These are phyloP conservation scores for Gastrophysa polygoni DNA, from an alignment of 2,888 invertebrate genomes.

Conservation along the genomic window DNA sequence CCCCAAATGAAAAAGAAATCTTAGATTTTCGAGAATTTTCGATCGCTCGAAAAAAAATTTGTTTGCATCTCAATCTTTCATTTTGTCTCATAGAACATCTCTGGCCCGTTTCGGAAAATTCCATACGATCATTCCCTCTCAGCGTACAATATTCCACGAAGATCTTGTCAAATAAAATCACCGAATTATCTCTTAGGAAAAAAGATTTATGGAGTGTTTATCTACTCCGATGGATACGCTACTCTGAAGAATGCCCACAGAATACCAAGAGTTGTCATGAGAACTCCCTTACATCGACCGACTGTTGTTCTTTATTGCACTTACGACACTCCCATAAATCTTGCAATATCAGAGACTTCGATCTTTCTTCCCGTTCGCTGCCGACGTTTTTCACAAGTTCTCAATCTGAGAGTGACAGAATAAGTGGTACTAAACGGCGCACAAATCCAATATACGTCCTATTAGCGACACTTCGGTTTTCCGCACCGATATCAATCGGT, in stretches of 20 bases:
- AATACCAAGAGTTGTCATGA: neutral
- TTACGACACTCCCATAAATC: slow-evolving; percentile 8
- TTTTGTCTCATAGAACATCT: too few species aligned
- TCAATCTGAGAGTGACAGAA: slow-evolving; percentile 36
- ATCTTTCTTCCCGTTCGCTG: slow-evolving; percentile 21
- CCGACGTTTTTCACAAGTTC: slow-evolving; percentile 24
- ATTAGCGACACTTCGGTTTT: slow-evolving; percentile 49
- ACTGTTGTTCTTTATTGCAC: neutral
- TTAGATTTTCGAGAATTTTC: too few species aligned
- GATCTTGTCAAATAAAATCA: too few species aligned
- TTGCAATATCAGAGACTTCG: slow-evolving; percentile 22
- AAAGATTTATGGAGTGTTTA: neutral
- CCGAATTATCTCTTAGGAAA: neutral
- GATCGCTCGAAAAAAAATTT: too few species aligned
- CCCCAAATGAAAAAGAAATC: too few species aligned
- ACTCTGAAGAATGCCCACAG: neutral
- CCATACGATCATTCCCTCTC: too few species aligned
- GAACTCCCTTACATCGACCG: neutral
- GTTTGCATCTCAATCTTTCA: too few species aligned
- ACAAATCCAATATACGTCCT: slow-evolving; percentile 51
- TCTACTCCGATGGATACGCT: neutral
- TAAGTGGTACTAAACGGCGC: slow-evolving; percentile 46
- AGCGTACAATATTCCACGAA: too few species aligned
- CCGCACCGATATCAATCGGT: slow-evolving; percentile 47
- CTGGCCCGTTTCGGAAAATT: too few species aligned